Conservation (phyloP, 1,140 invertebrate genomes). For the Bradysia coprophila region DNA sequence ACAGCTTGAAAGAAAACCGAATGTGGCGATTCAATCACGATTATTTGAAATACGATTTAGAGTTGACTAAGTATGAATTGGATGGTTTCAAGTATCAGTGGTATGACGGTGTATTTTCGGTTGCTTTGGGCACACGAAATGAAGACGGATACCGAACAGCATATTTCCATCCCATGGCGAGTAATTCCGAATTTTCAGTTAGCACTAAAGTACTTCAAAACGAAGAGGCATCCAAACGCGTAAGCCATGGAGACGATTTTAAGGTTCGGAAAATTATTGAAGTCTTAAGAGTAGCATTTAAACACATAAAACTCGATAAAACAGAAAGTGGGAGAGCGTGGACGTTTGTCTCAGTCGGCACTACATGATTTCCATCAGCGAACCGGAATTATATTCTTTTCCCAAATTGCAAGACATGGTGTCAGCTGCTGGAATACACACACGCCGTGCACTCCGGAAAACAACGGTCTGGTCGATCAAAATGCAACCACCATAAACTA, state of each 20-base stretch:
- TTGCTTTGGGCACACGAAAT: constrained; percentile 34
- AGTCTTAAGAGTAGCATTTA: no score
- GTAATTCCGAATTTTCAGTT: constrained; percentile 39
- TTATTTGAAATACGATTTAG: constrained; percentile 51
- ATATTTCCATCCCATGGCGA: constrained; percentile 51
- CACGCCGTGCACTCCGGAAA: constrained; percentile 27
- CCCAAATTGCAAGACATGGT: constrained; percentile 41
- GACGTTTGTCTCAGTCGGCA: constrained; percentile 35
- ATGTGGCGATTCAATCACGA: constrained; percentile 53
- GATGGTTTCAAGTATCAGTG: constrained; percentile 45
- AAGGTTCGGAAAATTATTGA: no score
- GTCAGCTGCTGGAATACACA: constrained; percentile 50
- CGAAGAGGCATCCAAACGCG: constrained; percentile 29
- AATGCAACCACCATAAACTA: constrained; percentile 40
- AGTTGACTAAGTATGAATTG: constrained; percentile 43
- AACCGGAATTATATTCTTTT: constrained; percentile 40
- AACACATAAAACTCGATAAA: no score
- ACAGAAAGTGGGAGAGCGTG: constrained; percentile 36
- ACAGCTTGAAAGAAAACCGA: constrained; percentile 32
- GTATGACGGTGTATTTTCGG: constrained; percentile 53
- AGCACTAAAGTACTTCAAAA: constrained; percentile 43
- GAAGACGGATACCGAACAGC: constrained; percentile 31
- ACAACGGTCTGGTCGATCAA: constrained; percentile 33
- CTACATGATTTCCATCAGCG: constrained; percentile 35
- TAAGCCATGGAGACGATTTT: constrained; percentile 34